These are phyloP conservation scores for Lytechinus pictus DNA, from an alignment of 35 echinoderm and acorn worm species.

Conservation along the genomic window DNA sequence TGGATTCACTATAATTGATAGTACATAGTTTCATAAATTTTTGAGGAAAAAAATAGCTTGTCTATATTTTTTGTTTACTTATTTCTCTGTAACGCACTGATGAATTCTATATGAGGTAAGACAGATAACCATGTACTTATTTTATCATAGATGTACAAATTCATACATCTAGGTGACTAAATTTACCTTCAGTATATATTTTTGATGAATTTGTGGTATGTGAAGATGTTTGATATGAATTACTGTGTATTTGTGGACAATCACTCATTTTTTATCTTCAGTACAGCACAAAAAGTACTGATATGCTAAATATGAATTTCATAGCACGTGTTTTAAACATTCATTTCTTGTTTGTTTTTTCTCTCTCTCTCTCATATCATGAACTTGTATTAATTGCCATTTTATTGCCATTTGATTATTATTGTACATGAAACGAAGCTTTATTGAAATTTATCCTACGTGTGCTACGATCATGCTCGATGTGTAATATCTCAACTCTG, in stretches of 20 bases:
- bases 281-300: background rate
- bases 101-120: background rate
- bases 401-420: conserved; percentile 34
- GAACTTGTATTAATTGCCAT: conserved; percentile 14
- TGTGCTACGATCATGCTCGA: conserved; percentile 1
- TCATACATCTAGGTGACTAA: background rate
- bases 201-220: background rate
- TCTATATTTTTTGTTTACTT: conserved; percentile 14
- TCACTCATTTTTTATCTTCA: background rate
- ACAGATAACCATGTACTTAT: background rate
- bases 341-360: background rate
- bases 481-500: background rate
- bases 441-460: conserved; percentile 20
- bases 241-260: background rate
- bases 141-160: conserved; percentile 7
- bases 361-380: background rate
- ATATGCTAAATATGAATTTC: background rate
- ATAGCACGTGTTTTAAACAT: background rate
- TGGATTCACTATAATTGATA: background rate
- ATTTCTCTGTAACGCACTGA: background rate
- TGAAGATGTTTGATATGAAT: background rate
- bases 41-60: background rate
- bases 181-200: background rate
- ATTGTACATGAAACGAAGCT: conserved; percentile 27
- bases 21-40: background rate